Conservation (phyloP, 2,888 invertebrate genomes). For the Suillia variegata region DNA sequence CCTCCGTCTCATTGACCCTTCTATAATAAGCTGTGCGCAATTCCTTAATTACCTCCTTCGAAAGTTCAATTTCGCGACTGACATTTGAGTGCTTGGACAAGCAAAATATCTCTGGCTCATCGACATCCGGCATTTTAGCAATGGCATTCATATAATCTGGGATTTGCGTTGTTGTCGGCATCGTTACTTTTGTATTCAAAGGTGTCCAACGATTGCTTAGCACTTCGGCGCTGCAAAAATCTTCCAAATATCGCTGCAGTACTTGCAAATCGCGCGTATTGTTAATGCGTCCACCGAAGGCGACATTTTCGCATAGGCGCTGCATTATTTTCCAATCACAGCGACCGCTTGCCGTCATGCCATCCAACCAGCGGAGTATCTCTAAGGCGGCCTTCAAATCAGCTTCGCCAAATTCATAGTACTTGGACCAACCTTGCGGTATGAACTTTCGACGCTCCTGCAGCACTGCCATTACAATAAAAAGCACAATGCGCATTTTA, state of each 20-base stretch:
- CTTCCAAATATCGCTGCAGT: constrained; percentile 64
- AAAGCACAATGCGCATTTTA: constrained; percentile 75
- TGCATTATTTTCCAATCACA: constrained; percentile 75
- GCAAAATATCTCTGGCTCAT: constrained; percentile 55
- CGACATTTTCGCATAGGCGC: constrained; percentile 77
- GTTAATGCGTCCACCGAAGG: constrained; percentile 87
- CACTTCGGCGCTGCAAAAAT: constrained; percentile 67
- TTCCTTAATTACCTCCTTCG: constrained; percentile 49
- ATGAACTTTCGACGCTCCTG: constrained; percentile 91
- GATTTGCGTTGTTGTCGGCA: constrained; percentile 54
- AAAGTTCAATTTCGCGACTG: constrained; percentile 52
- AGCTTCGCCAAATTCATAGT: constrained; percentile 85
- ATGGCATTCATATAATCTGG: constrained; percentile 56
- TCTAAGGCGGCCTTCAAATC: constrained; percentile 79
- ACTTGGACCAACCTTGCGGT: constrained; percentile 89
- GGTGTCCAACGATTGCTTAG: constrained; percentile 68
- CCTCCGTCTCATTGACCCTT: neutral
- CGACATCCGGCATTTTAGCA: constrained; percentile 53
- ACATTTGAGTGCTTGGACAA: constrained; percentile 56
- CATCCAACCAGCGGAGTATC: constrained; percentile 59
- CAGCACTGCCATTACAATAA: constrained; percentile 87
- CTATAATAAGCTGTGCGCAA: constrained; percentile 45
- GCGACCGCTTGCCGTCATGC: constrained; percentile 42
- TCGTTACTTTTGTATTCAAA: constrained; percentile 59
- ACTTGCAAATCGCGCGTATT: constrained; percentile 70